phyloP scores from a whole-genome alignment of 2,113 vertebrate genomes.

The Galeopterus variegatus region DNA sequence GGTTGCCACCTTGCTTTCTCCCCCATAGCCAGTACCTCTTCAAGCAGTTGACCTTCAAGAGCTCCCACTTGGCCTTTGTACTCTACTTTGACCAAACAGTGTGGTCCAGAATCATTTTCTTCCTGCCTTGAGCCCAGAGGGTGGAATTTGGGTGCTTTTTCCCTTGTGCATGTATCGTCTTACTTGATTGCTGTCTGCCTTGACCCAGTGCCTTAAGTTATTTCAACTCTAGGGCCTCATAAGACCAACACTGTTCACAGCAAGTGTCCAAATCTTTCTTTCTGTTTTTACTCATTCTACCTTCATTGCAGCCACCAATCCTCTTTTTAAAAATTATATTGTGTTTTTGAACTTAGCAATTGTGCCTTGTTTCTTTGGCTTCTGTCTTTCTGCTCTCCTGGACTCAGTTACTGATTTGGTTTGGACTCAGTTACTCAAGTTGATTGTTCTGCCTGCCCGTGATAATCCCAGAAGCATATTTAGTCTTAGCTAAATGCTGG shows the following conservation, averaged over 20 bases:
- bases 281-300: background rate
- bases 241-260: background rate
- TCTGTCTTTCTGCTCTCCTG: background rate
- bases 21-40: background rate
- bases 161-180: background rate
- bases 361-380: background rate
- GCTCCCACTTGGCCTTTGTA: background rate
- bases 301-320: background rate
- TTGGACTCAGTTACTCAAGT: background rate
- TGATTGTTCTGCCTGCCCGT: background rate
- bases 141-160: background rate
- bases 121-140: background rate
- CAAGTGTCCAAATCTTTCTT: background rate
- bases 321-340: background rate
- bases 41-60: background rate
- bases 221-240: background rate
- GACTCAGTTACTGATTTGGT: too few relatives aligned
- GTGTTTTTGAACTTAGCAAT: background rate
- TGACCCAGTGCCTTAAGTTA: background rate
- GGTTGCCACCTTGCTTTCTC: background rate
- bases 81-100: background rate
- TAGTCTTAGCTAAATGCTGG: background rate
- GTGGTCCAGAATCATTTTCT: background rate
- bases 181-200: background rate
- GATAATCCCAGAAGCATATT: background rate